Evolutionary conservation across 2,888 invertebrate species (phyloP).

Genomic region (Apamea sordens): DNA sequence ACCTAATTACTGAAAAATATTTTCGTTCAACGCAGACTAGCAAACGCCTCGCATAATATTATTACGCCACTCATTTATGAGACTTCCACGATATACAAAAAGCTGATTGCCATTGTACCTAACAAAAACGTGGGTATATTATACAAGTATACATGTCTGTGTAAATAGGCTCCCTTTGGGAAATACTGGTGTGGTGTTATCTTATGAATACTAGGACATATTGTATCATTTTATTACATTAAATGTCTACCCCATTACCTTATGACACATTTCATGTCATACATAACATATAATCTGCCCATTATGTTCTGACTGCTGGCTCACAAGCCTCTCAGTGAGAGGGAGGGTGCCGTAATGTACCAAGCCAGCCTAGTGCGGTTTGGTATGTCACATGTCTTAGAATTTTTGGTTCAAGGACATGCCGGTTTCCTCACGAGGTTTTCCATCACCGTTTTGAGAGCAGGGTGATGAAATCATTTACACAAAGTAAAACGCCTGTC

Average conservation of each 20-base stretch:
- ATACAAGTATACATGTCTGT: not conserved
- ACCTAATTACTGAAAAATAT: conserved; percentile 47
- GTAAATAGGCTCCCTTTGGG: not conserved
- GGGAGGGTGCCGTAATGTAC: too few relatives aligned
- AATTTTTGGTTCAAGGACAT: too few relatives aligned
- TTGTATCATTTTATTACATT: not conserved
- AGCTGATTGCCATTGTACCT: not conserved
- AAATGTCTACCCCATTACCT: not conserved
- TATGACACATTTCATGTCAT: not conserved
- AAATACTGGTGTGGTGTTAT: not conserved
- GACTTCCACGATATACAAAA: conserved; percentile 1
- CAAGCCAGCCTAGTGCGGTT: too few relatives aligned
- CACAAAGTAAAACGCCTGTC: too few relatives aligned
- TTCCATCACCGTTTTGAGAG: too few relatives aligned
- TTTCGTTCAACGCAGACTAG: conserved; percentile 13
- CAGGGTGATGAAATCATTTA: too few relatives aligned
- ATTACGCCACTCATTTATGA: conserved; percentile 13
- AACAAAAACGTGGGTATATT: not conserved
- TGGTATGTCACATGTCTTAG: too few relatives aligned
- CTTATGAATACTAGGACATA: not conserved
- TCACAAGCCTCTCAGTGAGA: too few relatives aligned
- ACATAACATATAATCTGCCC: too few relatives aligned
- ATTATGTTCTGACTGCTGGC: too few relatives aligned
- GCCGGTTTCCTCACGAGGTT: too few relatives aligned
- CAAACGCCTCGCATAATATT: not conserved